phyloP scores from a whole-genome alignment of 2,113 vertebrate species.

The Pheucticus melanocephalus region DNA sequence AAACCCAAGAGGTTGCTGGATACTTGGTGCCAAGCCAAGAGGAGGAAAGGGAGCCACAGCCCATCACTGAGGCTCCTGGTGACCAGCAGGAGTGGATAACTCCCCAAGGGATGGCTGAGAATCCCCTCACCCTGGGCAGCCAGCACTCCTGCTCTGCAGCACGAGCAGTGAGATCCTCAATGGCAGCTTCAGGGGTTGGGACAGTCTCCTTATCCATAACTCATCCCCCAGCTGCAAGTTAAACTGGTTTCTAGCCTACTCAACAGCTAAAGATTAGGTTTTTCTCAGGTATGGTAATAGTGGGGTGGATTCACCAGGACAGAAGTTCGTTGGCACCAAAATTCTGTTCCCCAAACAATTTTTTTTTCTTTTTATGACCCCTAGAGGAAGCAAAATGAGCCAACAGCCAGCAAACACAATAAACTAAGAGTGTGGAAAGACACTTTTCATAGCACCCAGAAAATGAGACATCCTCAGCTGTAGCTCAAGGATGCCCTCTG shows the following conservation, averaged over 20 bases:
- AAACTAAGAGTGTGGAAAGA: neutral
- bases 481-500: accelerated
- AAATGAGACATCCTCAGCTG: neutral
- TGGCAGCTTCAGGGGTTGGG: accelerated
- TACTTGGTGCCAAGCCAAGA: neutral
- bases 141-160: neutral
- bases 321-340: neutral
- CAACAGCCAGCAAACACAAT: neutral
- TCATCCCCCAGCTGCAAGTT: neutral
- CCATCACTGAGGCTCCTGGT: neutral
- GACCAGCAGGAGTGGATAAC: neutral
- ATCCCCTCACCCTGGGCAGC: neutral
- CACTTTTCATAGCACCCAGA: neutral
- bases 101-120: no score
- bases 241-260: neutral
- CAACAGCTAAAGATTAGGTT: neutral
- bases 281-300: accelerated
- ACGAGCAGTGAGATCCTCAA: neutral
- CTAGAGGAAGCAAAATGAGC: neutral
- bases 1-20: accelerated
- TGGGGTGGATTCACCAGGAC: neutral
- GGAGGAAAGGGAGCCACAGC: neutral
- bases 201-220: neutral
- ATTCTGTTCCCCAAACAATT: neutral
- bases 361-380: neutral